Evolutionary conservation across 2,888 invertebrate genomes (phyloP), one percentile per base, ranked within the genome.

Genomic region (Hypena proboscidalis): DNA sequence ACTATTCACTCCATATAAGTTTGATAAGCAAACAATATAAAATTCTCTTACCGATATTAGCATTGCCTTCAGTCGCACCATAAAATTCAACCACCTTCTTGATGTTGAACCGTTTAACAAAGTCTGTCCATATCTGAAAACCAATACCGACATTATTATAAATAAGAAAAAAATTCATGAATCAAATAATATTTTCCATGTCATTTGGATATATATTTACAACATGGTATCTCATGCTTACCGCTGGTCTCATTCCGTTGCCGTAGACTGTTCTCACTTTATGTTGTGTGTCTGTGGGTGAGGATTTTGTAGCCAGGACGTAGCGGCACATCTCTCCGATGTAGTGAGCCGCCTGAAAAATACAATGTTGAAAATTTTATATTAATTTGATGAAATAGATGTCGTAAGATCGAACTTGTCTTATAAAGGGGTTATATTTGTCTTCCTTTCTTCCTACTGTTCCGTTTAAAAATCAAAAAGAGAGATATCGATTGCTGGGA

Each of bases 61-160:
- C 98, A 77, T 99, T 99, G 71, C 99, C 99, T 92, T 99, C 99
- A 0, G 99, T 99, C 8, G 98, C 98, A 1, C 99, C 99, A 77
- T 99, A 99, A 85, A 99, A 97, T 88, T 99, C 99, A 0, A 95
- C 95, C 14, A 99, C 96, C 60, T 93, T 92, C 33, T 94, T 92
- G 44, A 99, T 96, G 36, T 94, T 94, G 77, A 99, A 99, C 21
- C 99, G 93, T 38, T 95, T 93, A 2, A 97, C 94, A 77, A 99
- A 99, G 59, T 97, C 95, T 3, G 92, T 90, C 99, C 99, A 99
- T 67, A 99, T 97, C 92, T 97, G 95, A 11, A 78, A 82, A 20
- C 33, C 6, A 22, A 20, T n/a, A n/a, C n/a, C n/a, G n/a, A n/a
- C n/a, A n/a, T n/a, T n/a, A n/a, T n/a, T n/a, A n/a, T n/a, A n/a